Evolutionary conservation across 1,140 invertebrate species (phyloP), one percentile per base, ranked within the genome.

Genomic region (Drosophila seguyi): DNA sequence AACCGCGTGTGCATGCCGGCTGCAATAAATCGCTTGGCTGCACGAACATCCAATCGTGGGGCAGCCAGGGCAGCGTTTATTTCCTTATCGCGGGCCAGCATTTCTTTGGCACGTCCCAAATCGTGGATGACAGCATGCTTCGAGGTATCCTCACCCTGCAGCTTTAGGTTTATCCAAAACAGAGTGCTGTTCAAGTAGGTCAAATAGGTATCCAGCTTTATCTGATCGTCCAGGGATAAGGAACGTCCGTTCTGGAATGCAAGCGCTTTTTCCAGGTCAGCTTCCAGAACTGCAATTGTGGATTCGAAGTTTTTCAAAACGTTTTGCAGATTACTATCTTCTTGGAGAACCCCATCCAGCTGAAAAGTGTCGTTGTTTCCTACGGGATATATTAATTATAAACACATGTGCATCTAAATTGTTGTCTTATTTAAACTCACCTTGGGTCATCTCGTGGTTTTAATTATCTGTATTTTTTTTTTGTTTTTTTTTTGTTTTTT

Each of bases 101-200:
- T 39, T 45, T 84, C 82, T 31, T 74, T 86, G 11, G 78, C 73
- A 6, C 82, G 73, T 2, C 29, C 39, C 38, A 84, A 61, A 14
- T 84, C 81, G 34, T 84, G 82, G 38, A 81, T 36, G 8, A 84
- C 71, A 31, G 57, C 38, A 16, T 84, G 73, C 80, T 86, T 85
- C 0, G 79, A 48, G 7, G 69, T 18, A 55, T 85, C 79, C 13
- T 25, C 42, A 8, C 82, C 81, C 18, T 78, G 78, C 7, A 85
- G 27, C 55, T 78, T 85, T 2, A 86, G 41, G 25, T 78, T 39
- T 39, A 85, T 85, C 74, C 78, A 85, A 60, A 50, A 85, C n/a
- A 85, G 34, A 8, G 82, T 85, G 53, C 82, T 85, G 20, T 44
- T 81, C 1, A 47, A 42, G 42, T 86, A 85, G 2, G 60, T 42